Percentiles rank a stretch among this genome's conserved stretches.
Evolutionary conservation across 2,888 invertebrate genomes (phyloP).

Genomic region (Lycophotia porphyrea): DNA sequence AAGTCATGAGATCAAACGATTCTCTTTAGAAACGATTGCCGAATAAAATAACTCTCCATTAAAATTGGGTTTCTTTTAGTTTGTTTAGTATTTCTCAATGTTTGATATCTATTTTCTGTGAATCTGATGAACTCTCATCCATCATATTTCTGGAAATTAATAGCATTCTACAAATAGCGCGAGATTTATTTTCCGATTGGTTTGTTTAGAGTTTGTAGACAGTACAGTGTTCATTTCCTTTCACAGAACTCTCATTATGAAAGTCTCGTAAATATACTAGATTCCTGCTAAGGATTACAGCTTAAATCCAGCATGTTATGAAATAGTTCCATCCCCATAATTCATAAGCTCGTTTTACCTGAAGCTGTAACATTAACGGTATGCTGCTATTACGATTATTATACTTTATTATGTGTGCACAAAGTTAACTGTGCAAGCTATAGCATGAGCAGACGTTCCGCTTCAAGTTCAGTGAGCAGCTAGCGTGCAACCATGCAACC

Average conservation of each 20-base stretch:
- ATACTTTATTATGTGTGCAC: slow-evolving; percentile 60
- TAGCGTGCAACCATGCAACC: slow-evolving; percentile 58
- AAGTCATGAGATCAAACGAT: slow-evolving; percentile 18
- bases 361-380: slow-evolving; percentile 55
- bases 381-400: slow-evolving; percentile 59
- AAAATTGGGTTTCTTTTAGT: slow-evolving; percentile 33
- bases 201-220: slow-evolving; percentile 15
- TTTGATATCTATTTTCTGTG: slow-evolving; percentile 39
- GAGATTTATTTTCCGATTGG: slow-evolving; percentile 26
- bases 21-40: slow-evolving; percentile 19
- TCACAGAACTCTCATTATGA: not conserved
- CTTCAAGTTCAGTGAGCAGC: slow-evolving; percentile 62
- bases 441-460: slow-evolving; percentile 61
- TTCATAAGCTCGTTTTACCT: slow-evolving; percentile 26
- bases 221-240: not conserved
- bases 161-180: slow-evolving; percentile 28
- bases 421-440: slow-evolving; percentile 65
- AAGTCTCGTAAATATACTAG: not conserved
- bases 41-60: slow-evolving; percentile 38
- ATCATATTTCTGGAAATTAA: slow-evolving; percentile 50
- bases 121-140: slow-evolving; percentile 40
- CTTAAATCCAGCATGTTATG: not conserved
- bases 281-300: not conserved
- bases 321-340: slow-evolving; percentile 17
- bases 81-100: slow-evolving; percentile 46